Percentiles rank a stretch among this genome's conserved stretches.
Evolutionary conservation across 2,888 invertebrate genomes (phyloP).

Genomic region (Scaptomyza caliginosa): DNA sequence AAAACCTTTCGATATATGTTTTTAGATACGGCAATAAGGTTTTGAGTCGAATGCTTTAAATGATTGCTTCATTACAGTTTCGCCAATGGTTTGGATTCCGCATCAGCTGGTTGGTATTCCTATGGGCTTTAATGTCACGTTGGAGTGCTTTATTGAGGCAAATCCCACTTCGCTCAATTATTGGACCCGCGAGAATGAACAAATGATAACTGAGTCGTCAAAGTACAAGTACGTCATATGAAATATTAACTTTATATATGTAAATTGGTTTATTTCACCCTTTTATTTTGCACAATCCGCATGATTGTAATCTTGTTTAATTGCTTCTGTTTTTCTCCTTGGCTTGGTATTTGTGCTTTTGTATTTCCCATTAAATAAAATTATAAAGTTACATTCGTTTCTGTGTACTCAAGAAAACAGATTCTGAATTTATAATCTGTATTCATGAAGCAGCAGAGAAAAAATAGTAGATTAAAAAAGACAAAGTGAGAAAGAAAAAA

Average conservation of each 20-base stretch:
- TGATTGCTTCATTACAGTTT: slow-evolving; percentile 87
- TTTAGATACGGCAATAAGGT: too few species aligned
- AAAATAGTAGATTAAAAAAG: neutral
- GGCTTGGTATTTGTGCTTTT: too few species aligned
- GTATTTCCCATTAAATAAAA: too few species aligned
- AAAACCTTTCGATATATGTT: too few species aligned
- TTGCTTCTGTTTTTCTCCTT: neutral
- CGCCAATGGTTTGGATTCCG: slow-evolving; percentile 96
- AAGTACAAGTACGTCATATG: slow-evolving; percentile 89
- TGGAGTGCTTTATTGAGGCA: slow-evolving; percentile 95
- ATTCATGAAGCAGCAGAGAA: neutral
- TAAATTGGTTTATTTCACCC: neutral
- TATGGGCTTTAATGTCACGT: slow-evolving; percentile 91
- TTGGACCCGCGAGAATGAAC: slow-evolving; percentile 94
- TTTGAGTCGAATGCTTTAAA: neutral
- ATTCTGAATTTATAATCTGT: neutral
- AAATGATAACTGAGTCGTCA: slow-evolving; percentile 93
- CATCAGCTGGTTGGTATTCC: slow-evolving; percentile 95
- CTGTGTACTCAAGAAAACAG: too few species aligned
- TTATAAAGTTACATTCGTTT: neutral
- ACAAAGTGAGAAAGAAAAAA: neutral
- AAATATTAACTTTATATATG: neutral
- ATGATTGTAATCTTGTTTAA: neutral
- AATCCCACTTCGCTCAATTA: slow-evolving; percentile 96
- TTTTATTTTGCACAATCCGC: neutral